A percentile compares a stretch with the other conserved stretches of the same genome.
phyloP scores from a whole-genome alignment of 2,113 vertebrate genomes.

The Petrocephalus microphthalmus region DNA sequence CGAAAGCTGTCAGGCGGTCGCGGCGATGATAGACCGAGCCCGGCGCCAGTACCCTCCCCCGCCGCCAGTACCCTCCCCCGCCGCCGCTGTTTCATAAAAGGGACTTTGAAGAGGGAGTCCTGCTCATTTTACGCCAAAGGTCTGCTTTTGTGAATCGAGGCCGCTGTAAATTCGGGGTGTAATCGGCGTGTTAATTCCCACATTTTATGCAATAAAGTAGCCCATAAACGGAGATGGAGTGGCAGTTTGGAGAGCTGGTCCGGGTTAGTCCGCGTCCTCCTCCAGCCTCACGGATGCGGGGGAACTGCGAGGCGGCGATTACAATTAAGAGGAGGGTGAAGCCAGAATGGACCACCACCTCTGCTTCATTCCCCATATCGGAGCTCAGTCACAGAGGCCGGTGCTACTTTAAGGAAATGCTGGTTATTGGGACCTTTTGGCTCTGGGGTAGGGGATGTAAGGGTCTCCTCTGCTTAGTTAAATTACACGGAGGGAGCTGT shows the following conservation, averaged over 20 bases:
- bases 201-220: conserved; percentile 3
- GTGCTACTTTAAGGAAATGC: not conserved
- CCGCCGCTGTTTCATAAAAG: not conserved
- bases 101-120: not conserved
- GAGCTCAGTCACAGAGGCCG: not conserved
- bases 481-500: not conserved
- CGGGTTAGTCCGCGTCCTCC: not conserved
- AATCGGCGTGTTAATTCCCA: conserved; percentile 5
- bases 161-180: not conserved
- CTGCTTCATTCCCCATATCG: not conserved
- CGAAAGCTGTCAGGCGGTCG: not conserved
- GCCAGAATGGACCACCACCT: not conserved
- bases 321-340: not conserved
- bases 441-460: not conserved
- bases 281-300: no score
- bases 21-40: not conserved
- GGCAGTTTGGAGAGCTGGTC: not conserved
- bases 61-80: no score
- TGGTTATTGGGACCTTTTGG: not conserved
- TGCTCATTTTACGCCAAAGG: not conserved
- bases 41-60: not conserved
- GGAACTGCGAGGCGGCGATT: not conserved
- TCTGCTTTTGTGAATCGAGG: not conserved
- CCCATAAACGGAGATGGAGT: not conserved
- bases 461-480: not conserved